Evolutionary conservation across 2,888 invertebrate genomes (phyloP).

Genomic region (Eupithecia subfuscata): DNA sequence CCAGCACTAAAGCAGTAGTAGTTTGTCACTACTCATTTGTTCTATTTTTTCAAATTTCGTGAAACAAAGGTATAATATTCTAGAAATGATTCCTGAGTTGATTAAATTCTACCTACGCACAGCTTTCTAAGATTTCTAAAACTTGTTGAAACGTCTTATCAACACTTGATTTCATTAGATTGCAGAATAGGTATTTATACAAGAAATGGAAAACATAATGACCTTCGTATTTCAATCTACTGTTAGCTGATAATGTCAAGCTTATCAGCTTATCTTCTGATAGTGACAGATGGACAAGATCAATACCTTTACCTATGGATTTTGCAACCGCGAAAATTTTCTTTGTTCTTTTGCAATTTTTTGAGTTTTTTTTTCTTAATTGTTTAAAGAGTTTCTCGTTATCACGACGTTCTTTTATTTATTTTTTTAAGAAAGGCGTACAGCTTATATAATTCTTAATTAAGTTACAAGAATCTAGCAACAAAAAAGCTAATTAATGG

Average conservation of each 20-base stretch:
- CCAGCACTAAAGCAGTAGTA: neutral
- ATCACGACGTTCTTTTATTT: no score
- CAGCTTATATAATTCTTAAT: no score
- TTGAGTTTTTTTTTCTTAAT: no score
- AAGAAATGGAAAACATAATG: neutral
- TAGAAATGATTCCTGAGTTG: neutral
- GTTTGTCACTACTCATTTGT: neutral
- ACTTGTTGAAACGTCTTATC: neutral
- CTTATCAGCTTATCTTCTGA: slow-evolving; percentile 13
- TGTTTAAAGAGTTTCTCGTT: no score
- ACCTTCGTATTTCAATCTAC: slow-evolving; percentile 8
- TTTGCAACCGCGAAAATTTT: neutral
- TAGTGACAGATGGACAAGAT: neutral
- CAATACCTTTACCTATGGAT: neutral
- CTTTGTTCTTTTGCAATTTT: neutral
- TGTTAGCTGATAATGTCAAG: slow-evolving; percentile 27
- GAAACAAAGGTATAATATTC: neutral
- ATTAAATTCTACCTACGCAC: neutral
- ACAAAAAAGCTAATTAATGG: no score
- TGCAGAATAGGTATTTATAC: neutral
- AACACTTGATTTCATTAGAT: neutral
- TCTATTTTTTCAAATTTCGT: neutral
- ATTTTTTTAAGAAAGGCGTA: no score
- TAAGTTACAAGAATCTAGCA: no score
- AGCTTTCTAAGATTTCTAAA: neutral